Percentiles rank a stretch among this genome's conserved stretches.
Conservation (phyloP, 2,888 invertebrate species). For the Osmoderma eremita region DNA sequence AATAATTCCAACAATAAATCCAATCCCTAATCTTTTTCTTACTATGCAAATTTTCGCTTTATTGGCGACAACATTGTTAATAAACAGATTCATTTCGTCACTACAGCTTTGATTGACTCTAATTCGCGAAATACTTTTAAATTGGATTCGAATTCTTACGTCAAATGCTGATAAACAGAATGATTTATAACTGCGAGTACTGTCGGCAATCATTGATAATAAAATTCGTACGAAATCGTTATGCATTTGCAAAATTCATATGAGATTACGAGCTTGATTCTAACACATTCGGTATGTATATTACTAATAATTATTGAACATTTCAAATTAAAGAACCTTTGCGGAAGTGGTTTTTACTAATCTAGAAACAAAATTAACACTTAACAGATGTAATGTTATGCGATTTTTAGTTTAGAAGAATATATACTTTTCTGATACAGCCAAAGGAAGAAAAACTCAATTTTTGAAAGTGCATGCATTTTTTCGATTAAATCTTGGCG, state of each 20-base stretch:
- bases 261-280: slow-evolving; percentile 7
- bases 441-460: no score
- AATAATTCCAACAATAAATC: no score
- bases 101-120: slow-evolving; percentile 37
- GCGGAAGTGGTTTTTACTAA: no score
- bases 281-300: no score
- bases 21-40: neutral
- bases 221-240: slow-evolving; percentile 22
- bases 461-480: no score
- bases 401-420: no score
- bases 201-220: slow-evolving; percentile 24
- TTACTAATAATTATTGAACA: no score
- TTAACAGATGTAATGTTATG: no score
- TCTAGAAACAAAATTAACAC: no score
- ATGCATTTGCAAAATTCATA: slow-evolving; percentile 15
- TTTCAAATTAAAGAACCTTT: no score
- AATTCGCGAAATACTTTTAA: slow-evolving; percentile 38
- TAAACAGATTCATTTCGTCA: slow-evolving; percentile 27
- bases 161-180: slow-evolving; percentile 34
- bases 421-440: no score
- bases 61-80: slow-evolving; percentile 22
- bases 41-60: neutral
- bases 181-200: slow-evolving; percentile 27
- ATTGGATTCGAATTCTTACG: slow-evolving; percentile 34
- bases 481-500: no score